Conservation (phyloP, 2,797 vertebrate genomes). For the Pangasius krempfi region DNA sequence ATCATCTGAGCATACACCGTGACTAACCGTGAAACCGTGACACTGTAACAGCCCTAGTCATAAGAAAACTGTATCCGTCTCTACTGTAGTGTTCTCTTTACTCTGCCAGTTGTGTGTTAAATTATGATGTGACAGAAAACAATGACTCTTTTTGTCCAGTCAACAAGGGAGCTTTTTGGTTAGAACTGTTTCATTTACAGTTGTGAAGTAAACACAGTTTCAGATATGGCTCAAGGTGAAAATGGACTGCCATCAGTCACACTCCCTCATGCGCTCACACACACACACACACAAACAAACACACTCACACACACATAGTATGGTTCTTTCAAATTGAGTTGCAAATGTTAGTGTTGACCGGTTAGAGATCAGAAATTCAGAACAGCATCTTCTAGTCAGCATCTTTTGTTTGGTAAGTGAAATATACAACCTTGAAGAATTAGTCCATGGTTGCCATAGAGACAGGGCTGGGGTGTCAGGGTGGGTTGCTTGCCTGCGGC, state of each 20-base stretch:
- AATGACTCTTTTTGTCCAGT: constrained; percentile 52
- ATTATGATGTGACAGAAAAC: constrained; percentile 62
- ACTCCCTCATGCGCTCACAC: neutral
- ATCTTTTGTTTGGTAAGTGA: constrained; percentile 39
- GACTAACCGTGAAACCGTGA: neutral
- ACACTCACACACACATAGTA: neutral
- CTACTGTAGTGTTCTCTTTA: constrained; percentile 51
- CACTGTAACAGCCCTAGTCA: constrained; percentile 11
- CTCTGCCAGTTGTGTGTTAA: constrained; percentile 6
- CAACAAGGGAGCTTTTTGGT: constrained; percentile 54
- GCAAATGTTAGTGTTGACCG: constrained; percentile 18
- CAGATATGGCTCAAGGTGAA: constrained; percentile 43
- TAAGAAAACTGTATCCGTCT: constrained; percentile 55
- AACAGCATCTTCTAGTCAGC: constrained; percentile 28
- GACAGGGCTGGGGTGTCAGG: constrained; percentile 51
- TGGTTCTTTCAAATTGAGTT: constrained; percentile 22
- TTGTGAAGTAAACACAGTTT: constrained; percentile 62
- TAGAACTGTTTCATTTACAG: constrained; percentile 57
- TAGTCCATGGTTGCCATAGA: constrained; percentile 57
- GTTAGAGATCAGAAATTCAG: constrained; percentile 30
- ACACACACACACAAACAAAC: neutral
- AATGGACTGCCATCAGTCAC: constrained; percentile 35
- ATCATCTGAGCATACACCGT: neutral
- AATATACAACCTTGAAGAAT: constrained; percentile 43
- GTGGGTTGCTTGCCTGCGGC: constrained; percentile 56